A percentile compares a stretch with the other conserved stretches of the same genome.
These are phyloP conservation scores for Hybognathus amarus DNA, from an alignment of 2,797 vertebrate species.

Conservation along the genomic window DNA sequence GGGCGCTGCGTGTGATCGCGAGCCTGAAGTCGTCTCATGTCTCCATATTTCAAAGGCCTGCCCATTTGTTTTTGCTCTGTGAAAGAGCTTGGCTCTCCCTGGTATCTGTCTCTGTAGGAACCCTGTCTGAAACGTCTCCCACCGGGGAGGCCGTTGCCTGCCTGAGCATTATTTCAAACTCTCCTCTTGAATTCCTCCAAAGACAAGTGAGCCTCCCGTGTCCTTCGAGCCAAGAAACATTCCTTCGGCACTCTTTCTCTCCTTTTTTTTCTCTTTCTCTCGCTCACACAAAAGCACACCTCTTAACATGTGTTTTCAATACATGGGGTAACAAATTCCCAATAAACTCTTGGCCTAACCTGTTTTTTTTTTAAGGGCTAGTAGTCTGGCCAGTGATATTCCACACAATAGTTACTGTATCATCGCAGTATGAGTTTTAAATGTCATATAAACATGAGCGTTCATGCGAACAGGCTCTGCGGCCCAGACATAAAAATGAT, in stretches of 20 bases:
- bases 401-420: conserved; percentile 43
- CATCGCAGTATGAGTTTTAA: conserved; percentile 37
- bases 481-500: conserved; percentile 77
- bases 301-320: conserved; percentile 48
- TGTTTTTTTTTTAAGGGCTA: conserved; percentile 27
- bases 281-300: conserved; percentile 20
- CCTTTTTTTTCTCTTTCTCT: conserved; percentile 29
- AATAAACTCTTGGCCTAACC: conserved; percentile 30
- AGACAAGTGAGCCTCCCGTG: conserved; percentile 66
- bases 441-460: conserved; percentile 51
- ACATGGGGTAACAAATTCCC: conserved; percentile 40
- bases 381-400: conserved; percentile 1
- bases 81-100: conserved; percentile 66
- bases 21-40: conserved; percentile 27
- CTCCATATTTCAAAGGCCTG: conserved; percentile 51
- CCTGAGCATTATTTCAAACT: conserved; percentile 70
- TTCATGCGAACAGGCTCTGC: conserved; percentile 59
- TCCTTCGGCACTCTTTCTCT: conserved; percentile 25
- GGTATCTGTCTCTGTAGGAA: conserved; percentile 65
- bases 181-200: conserved; percentile 68
- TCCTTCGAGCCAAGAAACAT: conserved; percentile 52
- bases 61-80: conserved; percentile 58
- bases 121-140: conserved; percentile 63
- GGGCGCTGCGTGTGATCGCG: conserved; percentile 44
- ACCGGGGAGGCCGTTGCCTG: conserved; percentile 46